Base-by-base conservation (phyloP, 2,113 vertebrate species). In the Artemisiospiza belli region DNA sequence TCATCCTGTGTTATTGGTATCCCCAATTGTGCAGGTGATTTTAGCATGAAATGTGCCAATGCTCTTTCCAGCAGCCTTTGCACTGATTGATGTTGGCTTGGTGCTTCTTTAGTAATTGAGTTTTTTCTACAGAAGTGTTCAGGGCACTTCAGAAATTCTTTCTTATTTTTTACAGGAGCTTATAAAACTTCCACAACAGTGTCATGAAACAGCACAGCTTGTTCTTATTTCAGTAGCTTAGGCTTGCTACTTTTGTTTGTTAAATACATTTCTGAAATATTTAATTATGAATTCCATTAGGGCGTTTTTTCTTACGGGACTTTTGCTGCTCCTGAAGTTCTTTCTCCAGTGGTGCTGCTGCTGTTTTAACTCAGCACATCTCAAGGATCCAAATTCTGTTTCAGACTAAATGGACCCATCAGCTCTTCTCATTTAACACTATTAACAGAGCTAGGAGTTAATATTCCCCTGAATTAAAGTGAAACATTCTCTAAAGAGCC, bases 121-220 rank as follows among this genome's bases (percentile, higher is more conserved):
- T 4, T 77, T 79, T 86, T 92, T 49, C 90, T 90, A 72, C 39
- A 68, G 37, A 94, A 96, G 57, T 44, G 27, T 83, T 89, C 64
- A 49, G 51, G 57, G 66, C 35, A 43, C 75, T 90, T 35, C 3
- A 46, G 67, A 85, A 93, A 86, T 92, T 83, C 88, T 90, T 92
- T 57, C 88, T 83, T 80, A 55, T 9, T 31, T 94, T 93, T 95
- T 64, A 92, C 46, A 76, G 72, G 82, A 77, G 46, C 46, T 79
- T 77, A 46, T 64, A 90, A 95, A 90, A 83, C 57, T 93, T 95
- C 49, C 83, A 94, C 68, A 62, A 63, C 52, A 63, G 21, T 83
- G 44, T 61, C 82, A 90, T 46, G 33, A 80, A 92, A 83, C 35
- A 69, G 67, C n/a, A 76, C 35, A 59, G 54, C 55, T 88, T 85